phyloP scores from a whole-genome alignment of 1,140 invertebrate genomes.

The Bradynema listronoti region DNA sequence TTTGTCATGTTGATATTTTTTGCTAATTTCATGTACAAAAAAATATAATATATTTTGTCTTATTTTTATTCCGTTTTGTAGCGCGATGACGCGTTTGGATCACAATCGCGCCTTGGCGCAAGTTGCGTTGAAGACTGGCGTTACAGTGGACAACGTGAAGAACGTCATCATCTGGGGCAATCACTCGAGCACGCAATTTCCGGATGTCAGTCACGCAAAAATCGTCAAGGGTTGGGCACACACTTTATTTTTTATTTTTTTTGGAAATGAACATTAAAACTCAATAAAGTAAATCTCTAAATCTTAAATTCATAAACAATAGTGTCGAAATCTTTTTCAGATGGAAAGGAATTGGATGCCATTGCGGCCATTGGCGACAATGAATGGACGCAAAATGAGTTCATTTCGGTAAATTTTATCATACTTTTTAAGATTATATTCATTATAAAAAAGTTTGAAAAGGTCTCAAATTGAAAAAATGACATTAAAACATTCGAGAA shows the following conservation, averaged over 20 bases:
- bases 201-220: slow-evolving; percentile 79
- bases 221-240: slow-evolving; percentile 47
- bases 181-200: slow-evolving; percentile 96
- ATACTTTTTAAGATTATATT: too few relatives aligned
- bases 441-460: too few relatives aligned
- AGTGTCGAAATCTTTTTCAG: slow-evolving; percentile 17
- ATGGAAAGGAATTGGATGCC: slow-evolving; percentile 59
- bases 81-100: slow-evolving; percentile 93
- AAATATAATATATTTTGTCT: neutral
- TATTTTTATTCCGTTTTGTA: slow-evolving; percentile 12
- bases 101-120: slow-evolving; percentile 89
- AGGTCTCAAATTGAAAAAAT: too few relatives aligned
- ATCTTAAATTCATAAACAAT: neutral
- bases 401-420: slow-evolving; percentile 65
- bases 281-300: neutral
- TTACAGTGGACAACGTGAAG: slow-evolving; percentile 69
- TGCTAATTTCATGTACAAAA: neutral
- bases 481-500: too few relatives aligned
- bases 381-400: slow-evolving; percentile 72
- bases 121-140: slow-evolving; percentile 62
- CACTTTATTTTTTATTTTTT: slow-evolving; percentile 12
- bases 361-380: slow-evolving; percentile 74
- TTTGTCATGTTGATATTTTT: neutral
- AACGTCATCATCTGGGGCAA: slow-evolving; percentile 99
- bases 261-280: neutral